Conservation (phyloP, 2,113 vertebrate genomes). For the Xenopus laevis region DNA sequence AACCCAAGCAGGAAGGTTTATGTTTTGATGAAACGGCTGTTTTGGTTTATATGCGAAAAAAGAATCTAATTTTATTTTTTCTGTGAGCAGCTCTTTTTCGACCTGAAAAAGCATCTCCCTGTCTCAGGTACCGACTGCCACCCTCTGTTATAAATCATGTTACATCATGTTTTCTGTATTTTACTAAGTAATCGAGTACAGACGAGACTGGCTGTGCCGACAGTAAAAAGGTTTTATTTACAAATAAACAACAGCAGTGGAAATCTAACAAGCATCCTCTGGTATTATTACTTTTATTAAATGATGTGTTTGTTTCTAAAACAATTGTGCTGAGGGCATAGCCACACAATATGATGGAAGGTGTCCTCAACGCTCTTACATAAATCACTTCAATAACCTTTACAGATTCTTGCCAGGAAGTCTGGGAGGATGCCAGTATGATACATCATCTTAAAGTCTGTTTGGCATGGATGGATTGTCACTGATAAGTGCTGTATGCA, state of each 20-base stretch:
- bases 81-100: no score
- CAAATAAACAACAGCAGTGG: slow-evolving; percentile 10
- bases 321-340: slow-evolving; percentile 42
- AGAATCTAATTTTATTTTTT: no score
- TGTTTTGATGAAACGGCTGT: no score
- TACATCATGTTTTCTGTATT: background rate
- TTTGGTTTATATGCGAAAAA: no score
- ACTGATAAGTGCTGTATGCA: slow-evolving; percentile 43
- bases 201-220: background rate
- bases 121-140: no score
- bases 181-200: background rate
- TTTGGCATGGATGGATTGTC: slow-evolving; percentile 44
- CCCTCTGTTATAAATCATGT: no score
- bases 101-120: no score
- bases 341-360: slow-evolving; percentile 42
- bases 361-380: slow-evolving; percentile 36
- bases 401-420: slow-evolving; percentile 44
- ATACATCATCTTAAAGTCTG: slow-evolving; percentile 44
- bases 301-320: slow-evolving; percentile 36
- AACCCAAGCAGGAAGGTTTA: no score
- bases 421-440: slow-evolving; percentile 42
- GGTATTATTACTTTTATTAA: slow-evolving; percentile 27
- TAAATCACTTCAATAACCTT: slow-evolving; percentile 47
- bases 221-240: background rate
- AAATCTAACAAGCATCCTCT: slow-evolving; percentile 17